Evolutionary conservation across 2,113 vertebrate species (phyloP).

Genomic region (Pedionomus torquatus): DNA sequence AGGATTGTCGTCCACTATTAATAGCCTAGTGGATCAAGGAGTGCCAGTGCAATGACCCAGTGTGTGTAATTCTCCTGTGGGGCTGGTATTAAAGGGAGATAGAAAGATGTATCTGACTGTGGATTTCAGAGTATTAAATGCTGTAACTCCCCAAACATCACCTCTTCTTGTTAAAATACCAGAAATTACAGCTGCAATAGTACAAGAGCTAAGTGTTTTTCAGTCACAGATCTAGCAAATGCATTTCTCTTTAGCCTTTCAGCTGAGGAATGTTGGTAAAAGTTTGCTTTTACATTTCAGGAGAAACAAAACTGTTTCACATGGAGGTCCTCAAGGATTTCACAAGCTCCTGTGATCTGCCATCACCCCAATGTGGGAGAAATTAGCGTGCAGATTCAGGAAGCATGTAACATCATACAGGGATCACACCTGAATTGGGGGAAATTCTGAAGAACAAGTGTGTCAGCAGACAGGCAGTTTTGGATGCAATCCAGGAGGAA

Average conservation of each 20-base stretch:
- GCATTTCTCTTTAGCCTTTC: background rate
- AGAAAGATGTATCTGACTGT: conserved; percentile 44
- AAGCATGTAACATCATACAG: background rate
- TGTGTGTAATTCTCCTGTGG: conserved; percentile 18
- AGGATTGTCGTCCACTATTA: conserved; percentile 27
- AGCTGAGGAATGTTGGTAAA: background rate
- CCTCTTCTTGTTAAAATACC: conserved; percentile 38
- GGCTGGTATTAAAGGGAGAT: conserved; percentile 25
- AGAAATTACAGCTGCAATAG: conserved; percentile 26
- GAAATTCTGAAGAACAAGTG: background rate
- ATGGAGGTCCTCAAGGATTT: background rate
- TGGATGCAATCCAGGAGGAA: background rate
- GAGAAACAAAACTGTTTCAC: background rate
- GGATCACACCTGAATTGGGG: background rate
- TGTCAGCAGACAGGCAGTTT: background rate
- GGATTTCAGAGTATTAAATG: conserved; percentile 35
- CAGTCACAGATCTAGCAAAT: conserved; percentile 3
- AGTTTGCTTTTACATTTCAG: background rate
- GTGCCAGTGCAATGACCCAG: conserved; percentile 60
- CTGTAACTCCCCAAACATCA: conserved; percentile 43
- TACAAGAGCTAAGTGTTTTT: conserved; percentile 27
- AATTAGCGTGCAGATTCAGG: background rate
- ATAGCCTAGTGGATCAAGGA: conserved; percentile 44
- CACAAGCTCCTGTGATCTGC: background rate
- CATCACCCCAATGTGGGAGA: background rate